These are phyloP conservation scores for Sycophaga agraensis DNA, from an alignment of 1,140 invertebrate genomes.

Conservation along the genomic window DNA sequence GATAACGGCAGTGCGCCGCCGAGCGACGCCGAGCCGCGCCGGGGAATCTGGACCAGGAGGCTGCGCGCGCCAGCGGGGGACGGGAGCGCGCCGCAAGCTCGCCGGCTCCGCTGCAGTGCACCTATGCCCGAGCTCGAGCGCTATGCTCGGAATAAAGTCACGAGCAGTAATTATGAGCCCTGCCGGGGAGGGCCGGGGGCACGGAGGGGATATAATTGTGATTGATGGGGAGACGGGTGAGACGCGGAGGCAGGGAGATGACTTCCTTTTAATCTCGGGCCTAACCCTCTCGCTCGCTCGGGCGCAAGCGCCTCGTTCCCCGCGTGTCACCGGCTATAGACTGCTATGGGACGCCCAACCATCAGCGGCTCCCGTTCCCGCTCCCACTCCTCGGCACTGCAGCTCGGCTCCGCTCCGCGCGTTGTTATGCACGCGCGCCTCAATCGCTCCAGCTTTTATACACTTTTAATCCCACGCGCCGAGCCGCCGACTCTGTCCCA, in stretches of 20 bases:
- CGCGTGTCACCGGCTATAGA: constrained; percentile 30
- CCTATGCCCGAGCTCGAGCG: constrained; percentile 29
- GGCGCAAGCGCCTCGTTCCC: constrained; percentile 36
- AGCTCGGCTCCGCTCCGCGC: too few species aligned
- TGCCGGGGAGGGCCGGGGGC: constrained; percentile 39
- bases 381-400: too few species aligned
- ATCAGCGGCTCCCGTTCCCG: neutral
- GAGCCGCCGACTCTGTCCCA: constrained; percentile 2
- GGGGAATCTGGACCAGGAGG: constrained; percentile 37
- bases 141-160: constrained; percentile 50
- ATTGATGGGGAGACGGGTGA: constrained; percentile 47
- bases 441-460: too few species aligned
- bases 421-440: too few species aligned
- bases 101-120: constrained; percentile 4
- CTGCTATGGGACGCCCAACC: too few species aligned
- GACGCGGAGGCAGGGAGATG: constrained; percentile 40
- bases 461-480: neutral
- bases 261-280: constrained; percentile 53
- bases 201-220: constrained; percentile 53
- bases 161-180: constrained; percentile 52
- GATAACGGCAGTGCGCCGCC: neutral
- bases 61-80: neutral
- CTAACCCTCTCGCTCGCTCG: constrained; percentile 48
- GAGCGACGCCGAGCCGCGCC: neutral
- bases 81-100: constrained; percentile 27